Conservation (phyloP, 2,888 invertebrate genomes). For the Zaprionus lineosus region DNA sequence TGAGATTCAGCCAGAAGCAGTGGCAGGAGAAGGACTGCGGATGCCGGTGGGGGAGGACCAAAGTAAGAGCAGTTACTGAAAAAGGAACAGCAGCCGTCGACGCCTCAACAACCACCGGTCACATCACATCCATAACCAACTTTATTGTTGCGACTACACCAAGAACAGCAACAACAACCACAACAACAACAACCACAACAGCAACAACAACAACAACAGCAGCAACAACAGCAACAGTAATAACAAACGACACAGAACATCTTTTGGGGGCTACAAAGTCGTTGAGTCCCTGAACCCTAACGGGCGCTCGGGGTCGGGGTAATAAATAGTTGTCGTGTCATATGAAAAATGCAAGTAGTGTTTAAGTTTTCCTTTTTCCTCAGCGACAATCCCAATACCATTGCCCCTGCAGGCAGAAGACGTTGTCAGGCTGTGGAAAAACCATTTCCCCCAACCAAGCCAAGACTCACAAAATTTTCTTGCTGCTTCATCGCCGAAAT, state of each 20-base stretch:
- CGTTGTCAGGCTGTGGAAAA: conserved; percentile 29
- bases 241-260: conserved; percentile 28
- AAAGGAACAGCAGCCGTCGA: conserved; percentile 28
- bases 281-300: conserved; percentile 27
- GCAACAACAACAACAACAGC: conserved; percentile 24
- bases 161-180: conserved; percentile 28
- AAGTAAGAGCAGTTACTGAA: too few relatives aligned
- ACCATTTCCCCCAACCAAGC: conserved; percentile 37
- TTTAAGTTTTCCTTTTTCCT: conserved; percentile 52
- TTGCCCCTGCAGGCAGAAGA: too few relatives aligned
- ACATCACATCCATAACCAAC: conserved; percentile 45
- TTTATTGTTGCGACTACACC: conserved; percentile 62
- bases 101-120: conserved; percentile 47
- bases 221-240: conserved; percentile 10
- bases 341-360: conserved; percentile 75
- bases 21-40: too few relatives aligned
- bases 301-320: conserved; percentile 31
- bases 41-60: too few relatives aligned
- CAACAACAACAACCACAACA: conserved; percentile 33
- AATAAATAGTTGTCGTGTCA: conserved; percentile 74
- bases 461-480: conserved; percentile 31
- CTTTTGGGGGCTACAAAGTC: conserved; percentile 32
- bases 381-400: too few relatives aligned
- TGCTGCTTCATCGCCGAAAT: conserved; percentile 70
- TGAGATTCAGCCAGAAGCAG: conserved; percentile 11